Evolutionary conservation across 2,113 vertebrate genomes (phyloP).

Genomic region (Myotis davidii): DNA sequence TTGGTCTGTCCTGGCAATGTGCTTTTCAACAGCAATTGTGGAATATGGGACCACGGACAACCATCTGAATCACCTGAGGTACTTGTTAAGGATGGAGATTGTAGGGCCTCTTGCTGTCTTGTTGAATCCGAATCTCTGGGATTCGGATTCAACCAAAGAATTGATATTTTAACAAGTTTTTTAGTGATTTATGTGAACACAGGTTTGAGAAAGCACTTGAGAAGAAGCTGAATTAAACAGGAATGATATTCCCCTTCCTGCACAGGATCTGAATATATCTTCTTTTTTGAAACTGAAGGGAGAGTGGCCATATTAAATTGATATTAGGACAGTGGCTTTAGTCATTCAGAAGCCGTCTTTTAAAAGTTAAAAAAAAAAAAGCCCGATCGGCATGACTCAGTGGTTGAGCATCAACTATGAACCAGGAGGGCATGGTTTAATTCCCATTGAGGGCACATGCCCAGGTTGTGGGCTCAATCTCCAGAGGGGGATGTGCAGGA

Average conservation of each 20-base stretch:
- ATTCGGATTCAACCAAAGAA: no score
- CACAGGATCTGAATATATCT: neutral
- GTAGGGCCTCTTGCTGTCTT: neutral
- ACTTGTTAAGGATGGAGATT: neutral
- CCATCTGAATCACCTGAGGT: neutral
- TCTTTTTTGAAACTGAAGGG: neutral
- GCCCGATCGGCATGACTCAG: no score
- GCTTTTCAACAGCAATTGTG: neutral
- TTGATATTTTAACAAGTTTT: slow-evolving; percentile 6
- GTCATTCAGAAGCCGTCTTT: slow-evolving; percentile 44
- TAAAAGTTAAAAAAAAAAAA: slow-evolving; percentile 47
- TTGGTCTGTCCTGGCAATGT: neutral
- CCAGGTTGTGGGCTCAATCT: no score
- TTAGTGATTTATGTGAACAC: neutral
- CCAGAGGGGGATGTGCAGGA: no score
- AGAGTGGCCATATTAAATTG: neutral
- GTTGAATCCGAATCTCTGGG: neutral
- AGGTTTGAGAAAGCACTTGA: neutral
- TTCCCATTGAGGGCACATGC: no score
- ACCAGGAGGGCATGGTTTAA: no score
- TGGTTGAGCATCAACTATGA: no score
- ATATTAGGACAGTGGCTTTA: neutral
- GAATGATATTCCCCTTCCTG: neutral
- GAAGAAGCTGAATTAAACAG: slow-evolving; percentile 28
- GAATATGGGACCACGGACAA: neutral